These are phyloP conservation scores for Anoplopoma fimbria DNA, from an alignment of 2,113 vertebrate species.

Conservation along the genomic window DNA sequence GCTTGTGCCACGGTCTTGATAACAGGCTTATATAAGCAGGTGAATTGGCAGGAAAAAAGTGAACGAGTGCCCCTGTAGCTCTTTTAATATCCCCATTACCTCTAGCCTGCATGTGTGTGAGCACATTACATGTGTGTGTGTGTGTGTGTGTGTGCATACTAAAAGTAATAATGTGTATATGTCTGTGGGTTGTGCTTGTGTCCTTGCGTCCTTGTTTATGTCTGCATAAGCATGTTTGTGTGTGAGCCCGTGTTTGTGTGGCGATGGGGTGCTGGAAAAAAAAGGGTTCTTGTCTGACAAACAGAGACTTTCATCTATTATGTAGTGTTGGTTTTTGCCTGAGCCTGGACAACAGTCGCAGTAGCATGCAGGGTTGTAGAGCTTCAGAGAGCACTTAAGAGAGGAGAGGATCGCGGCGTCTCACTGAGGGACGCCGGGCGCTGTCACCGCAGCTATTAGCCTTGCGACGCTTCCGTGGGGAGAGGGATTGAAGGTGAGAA, in stretches of 20 bases:
- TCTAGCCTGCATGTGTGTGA: constrained; percentile 9
- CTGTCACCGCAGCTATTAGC: constrained; percentile 71
- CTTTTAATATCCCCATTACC: constrained; percentile 56
- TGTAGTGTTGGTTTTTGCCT: constrained; percentile 66
- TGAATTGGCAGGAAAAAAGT: constrained; percentile 58
- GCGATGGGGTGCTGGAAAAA: constrained; percentile 41
- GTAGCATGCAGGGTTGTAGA: constrained; percentile 22
- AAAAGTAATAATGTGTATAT: not conserved
- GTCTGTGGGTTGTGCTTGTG: not conserved
- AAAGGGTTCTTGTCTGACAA: constrained; percentile 59
- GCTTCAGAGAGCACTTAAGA: constrained; percentile 74
- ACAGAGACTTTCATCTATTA: constrained; percentile 75
- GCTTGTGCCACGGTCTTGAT: constrained; percentile 46
- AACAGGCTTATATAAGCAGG: constrained; percentile 73
- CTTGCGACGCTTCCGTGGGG: constrained; percentile 44
- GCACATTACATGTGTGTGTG: not conserved
- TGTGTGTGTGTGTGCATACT: constrained; percentile 6
- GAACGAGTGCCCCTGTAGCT: constrained; percentile 55
- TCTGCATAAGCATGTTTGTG: constrained; percentile 17
- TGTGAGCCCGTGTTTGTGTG: constrained; percentile 37
- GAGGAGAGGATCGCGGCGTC: constrained; percentile 52
- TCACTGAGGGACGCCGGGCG: constrained; percentile 42
- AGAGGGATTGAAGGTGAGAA: constrained; percentile 58
- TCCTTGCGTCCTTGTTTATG: not conserved
- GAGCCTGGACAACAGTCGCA: constrained; percentile 9